A percentile compares a stretch with the other conserved stretches of the same genome.
Conservation (phyloP, 2,888 invertebrate genomes). For the Agrypnus murinus region DNA sequence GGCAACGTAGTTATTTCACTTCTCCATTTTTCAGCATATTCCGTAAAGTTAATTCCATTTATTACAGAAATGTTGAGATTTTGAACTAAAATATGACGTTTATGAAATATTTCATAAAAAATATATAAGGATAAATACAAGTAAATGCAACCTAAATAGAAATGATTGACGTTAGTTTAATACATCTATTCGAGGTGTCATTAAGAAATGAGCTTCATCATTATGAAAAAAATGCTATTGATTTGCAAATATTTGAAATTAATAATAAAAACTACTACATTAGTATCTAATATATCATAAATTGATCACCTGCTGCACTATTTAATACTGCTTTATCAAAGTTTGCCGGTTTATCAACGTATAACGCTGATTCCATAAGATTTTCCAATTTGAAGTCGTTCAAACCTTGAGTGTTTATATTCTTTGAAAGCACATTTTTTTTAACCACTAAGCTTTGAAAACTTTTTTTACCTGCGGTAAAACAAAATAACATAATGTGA, state of each 20-base stretch:
- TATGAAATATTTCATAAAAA: constrained; percentile 1
- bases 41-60: neutral
- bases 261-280: neutral
- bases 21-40: no score
- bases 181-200: no score
- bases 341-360: constrained; percentile 28
- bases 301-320: constrained; percentile 46
- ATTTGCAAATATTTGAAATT: neutral
- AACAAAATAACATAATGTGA: constrained; percentile 42
- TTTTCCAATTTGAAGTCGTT: constrained; percentile 15
- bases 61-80: neutral
- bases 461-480: constrained; percentile 49
- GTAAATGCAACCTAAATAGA: no score
- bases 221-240: no score
- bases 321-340: constrained; percentile 30
- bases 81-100: neutral
- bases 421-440: constrained; percentile 54
- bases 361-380: constrained; percentile 10
- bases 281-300: no score
- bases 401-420: constrained; percentile 10
- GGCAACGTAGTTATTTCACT: no score
- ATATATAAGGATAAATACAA: constrained; percentile 1
- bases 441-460: constrained; percentile 58
- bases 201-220: no score
- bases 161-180: no score